These are phyloP conservation scores for Zoanthus sansibaricus DNA, from an alignment of 92 coral and sea anemone species.

Conservation along the genomic window DNA sequence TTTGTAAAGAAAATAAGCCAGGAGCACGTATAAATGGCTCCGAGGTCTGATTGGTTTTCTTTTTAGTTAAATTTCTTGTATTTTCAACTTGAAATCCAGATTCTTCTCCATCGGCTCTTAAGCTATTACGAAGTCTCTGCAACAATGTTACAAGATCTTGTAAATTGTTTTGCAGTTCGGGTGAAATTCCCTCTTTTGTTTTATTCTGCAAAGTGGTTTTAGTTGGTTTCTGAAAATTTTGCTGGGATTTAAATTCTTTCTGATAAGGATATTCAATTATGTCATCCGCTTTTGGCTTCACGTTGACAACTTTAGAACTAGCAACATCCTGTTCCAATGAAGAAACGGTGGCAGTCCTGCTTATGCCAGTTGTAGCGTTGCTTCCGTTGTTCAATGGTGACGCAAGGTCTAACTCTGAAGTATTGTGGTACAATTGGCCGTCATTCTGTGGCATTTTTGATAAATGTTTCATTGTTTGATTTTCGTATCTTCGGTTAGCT, in stretches of 20 bases:
- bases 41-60: neutral
- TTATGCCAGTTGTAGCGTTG: neutral
- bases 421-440: neutral
- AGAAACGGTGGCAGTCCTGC: neutral
- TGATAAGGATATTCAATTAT: neutral
- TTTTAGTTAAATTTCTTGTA: neutral
- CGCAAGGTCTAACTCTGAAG: neutral
- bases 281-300: neutral
- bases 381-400: neutral
- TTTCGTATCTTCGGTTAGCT: neutral
- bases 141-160: slow-evolving; percentile 23
- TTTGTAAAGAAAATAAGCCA: neutral
- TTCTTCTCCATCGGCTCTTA: neutral
- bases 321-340: neutral
- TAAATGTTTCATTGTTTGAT: neutral
- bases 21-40: neutral
- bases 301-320: neutral
- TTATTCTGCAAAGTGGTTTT: neutral
- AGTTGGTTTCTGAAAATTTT: neutral
- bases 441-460: neutral
- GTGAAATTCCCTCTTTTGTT: neutral
- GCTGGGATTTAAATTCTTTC: neutral
- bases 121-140: neutral
- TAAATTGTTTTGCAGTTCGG: slow-evolving; percentile 21
- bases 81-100: neutral